Evolutionary conservation across 2,888 invertebrate species (phyloP).

Genomic region (Calameuta idolon): DNA sequence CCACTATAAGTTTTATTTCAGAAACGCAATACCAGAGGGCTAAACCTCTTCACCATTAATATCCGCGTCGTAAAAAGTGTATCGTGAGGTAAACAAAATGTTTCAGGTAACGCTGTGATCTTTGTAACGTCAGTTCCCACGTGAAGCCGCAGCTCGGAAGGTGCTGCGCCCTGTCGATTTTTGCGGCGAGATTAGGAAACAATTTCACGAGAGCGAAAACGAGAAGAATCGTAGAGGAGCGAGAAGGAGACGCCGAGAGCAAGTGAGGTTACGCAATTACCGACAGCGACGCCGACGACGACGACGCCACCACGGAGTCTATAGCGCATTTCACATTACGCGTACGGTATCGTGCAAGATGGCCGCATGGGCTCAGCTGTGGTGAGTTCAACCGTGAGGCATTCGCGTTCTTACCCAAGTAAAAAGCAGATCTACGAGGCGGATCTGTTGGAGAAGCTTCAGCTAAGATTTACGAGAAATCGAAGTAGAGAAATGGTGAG

Average conservation of each 20-base stretch:
- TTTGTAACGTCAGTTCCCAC: background rate
- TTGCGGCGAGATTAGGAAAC: background rate
- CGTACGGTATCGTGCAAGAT: constrained; percentile 41
- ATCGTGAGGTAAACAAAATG: background rate
- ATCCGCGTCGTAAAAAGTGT: background rate
- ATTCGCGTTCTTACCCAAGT: constrained; percentile 41
- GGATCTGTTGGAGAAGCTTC: constrained; percentile 31
- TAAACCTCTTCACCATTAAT: background rate
- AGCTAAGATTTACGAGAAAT: constrained; percentile 16
- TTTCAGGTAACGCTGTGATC: background rate
- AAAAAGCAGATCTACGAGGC: constrained; percentile 36
- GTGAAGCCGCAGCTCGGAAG: background rate
- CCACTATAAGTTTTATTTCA: background rate
- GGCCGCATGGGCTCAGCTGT: constrained; percentile 58
- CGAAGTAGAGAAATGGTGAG: constrained; percentile 49
- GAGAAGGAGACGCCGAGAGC: background rate
- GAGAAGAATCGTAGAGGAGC: background rate
- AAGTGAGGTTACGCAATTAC: background rate
- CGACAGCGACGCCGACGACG: background rate
- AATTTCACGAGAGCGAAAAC: background rate
- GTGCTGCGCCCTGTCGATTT: background rate
- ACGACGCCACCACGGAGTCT: background rate
- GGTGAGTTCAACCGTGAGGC: constrained; percentile 52
- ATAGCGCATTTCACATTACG: background rate
- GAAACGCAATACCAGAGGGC: too few relatives aligned